Evolutionary conservation across 2,888 invertebrate species (phyloP).

Genomic region (Netelia melanura): DNA sequence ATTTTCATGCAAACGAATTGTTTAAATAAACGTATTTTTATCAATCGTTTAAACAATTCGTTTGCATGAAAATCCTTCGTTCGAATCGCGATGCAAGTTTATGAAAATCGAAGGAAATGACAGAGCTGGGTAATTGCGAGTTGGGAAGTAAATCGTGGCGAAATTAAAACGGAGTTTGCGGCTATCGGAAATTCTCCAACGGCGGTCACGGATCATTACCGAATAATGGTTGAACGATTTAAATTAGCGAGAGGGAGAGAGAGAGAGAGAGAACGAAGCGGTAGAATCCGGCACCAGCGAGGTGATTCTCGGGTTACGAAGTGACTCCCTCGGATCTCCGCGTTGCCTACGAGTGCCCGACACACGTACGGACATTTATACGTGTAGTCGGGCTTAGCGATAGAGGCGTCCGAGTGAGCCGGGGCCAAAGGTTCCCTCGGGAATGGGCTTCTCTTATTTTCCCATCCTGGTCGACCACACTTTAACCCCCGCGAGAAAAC

Average conservation of each 20-base stretch:
- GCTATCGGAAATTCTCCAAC: slow-evolving; percentile 21
- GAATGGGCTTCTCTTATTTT: slow-evolving; percentile 64
- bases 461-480: slow-evolving; percentile 58
- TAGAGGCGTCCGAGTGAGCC: slow-evolving; percentile 48
- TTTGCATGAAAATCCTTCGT: too few relatives aligned
- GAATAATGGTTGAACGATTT: slow-evolving; percentile 74
- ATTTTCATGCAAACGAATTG: too few relatives aligned
- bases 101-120: background rate
- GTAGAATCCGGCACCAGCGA: slow-evolving; percentile 31
- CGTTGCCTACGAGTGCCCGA: slow-evolving; percentile 6
- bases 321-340: slow-evolving; percentile 49
- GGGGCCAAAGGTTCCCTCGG: slow-evolving; percentile 66
- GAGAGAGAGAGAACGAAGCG: background rate
- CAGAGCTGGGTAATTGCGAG: background rate
- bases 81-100: background rate
- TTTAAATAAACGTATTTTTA: too few relatives aligned
- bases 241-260: slow-evolving; percentile 68
- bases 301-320: slow-evolving; percentile 57
- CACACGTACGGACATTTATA: background rate
- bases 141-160: background rate
- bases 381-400: background rate
- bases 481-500: slow-evolving; percentile 56
- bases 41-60: too few relatives aligned
- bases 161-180: slow-evolving; percentile 8
- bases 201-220: slow-evolving; percentile 73